phyloP scores from a whole-genome alignment of 35 echinoderm and acorn worm species.

The Nesometra sesokonis region DNA sequence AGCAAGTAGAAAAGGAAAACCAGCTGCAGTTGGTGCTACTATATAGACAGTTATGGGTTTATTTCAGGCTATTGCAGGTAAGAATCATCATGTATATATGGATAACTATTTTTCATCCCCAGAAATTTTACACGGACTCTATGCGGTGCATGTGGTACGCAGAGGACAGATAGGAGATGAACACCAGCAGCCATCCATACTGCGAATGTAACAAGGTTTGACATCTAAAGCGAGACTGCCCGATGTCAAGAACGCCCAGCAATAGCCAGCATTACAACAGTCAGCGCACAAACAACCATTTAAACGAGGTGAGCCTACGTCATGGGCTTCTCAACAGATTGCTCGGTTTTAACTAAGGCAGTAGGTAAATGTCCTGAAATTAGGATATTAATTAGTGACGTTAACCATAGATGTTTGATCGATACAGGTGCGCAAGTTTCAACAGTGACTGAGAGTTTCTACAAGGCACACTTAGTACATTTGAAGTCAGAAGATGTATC shows the following conservation, averaged over 20 bases:
- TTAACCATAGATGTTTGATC: constrained; percentile 16
- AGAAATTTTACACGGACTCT: too few relatives aligned
- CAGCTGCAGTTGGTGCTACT: too few relatives aligned
- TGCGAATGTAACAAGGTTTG: neutral
- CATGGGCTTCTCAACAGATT: constrained; percentile 13
- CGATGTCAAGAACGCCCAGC: neutral
- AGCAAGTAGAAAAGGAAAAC: too few relatives aligned
- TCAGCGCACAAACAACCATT: neutral
- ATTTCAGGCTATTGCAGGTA: neutral
- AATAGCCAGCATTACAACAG: too few relatives aligned
- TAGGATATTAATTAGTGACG: neutral
- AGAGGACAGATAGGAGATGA: too few relatives aligned
- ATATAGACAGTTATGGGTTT: constrained; percentile 3
- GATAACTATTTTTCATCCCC: too few relatives aligned
- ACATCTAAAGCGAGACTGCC: constrained; percentile 27
- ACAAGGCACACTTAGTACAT: constrained; percentile 8
- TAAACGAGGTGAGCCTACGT: constrained; percentile 27
- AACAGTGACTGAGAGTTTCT: constrained; percentile 37
- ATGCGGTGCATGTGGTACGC: too few relatives aligned
- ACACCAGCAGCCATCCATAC: too few relatives aligned
- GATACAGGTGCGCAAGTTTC: constrained; percentile 41
- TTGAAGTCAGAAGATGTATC: constrained; percentile 11
- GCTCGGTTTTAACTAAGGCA: constrained; percentile 9
- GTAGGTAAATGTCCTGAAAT: constrained; percentile 29
- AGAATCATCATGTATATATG: constrained; percentile 12